Conservation (phyloP, 2,888 invertebrate genomes). For the Drosophila lacicola region DNA sequence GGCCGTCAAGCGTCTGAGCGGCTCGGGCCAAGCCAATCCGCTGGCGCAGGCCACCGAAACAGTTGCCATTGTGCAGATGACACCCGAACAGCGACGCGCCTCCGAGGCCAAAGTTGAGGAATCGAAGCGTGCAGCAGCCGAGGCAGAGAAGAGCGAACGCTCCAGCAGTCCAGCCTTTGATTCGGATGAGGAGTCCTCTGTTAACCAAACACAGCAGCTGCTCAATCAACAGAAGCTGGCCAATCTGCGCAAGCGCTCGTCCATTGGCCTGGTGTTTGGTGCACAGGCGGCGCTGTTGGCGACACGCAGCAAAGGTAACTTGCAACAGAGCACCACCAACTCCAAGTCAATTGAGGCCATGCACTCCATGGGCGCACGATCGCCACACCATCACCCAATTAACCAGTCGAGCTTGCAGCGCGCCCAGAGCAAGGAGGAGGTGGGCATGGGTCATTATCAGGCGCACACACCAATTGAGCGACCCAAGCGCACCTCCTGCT, state of each 20-base stretch:
- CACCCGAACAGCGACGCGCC: slow-evolving; percentile 74
- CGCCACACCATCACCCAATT: slow-evolving; percentile 52
- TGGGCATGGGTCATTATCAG: slow-evolving; percentile 85
- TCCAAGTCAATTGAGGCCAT: slow-evolving; percentile 82
- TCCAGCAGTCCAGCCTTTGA: slow-evolving; percentile 98
- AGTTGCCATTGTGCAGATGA: slow-evolving; percentile 60
- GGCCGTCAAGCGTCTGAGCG: slow-evolving; percentile 76
- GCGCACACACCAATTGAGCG: slow-evolving; percentile 88
- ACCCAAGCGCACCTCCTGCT: slow-evolving; percentile 86
- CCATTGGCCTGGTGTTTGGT: slow-evolving; percentile 85
- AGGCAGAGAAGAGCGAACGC: slow-evolving; percentile 91
- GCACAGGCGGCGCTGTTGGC: slow-evolving; percentile 84
- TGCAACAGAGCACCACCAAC: slow-evolving; percentile 77
- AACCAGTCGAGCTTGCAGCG: slow-evolving; percentile 61
- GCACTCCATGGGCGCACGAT: slow-evolving; percentile 66
- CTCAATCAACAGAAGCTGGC: slow-evolving; percentile 81
- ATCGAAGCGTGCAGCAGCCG: slow-evolving; percentile 78
- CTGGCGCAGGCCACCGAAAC: slow-evolving; percentile 76
- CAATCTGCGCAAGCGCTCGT: slow-evolving; percentile 84
- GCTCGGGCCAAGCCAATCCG: slow-evolving; percentile 81
- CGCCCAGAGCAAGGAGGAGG: slow-evolving; percentile 83
- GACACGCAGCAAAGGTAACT: slow-evolving; percentile 83
- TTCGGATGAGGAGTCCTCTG: slow-evolving; percentile 95
- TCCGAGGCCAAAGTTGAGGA: slow-evolving; percentile 77
- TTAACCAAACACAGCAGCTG: slow-evolving; percentile 86